phyloP scores from a whole-genome alignment of 1,140 invertebrate genomes.

The Achroia grisella region DNA sequence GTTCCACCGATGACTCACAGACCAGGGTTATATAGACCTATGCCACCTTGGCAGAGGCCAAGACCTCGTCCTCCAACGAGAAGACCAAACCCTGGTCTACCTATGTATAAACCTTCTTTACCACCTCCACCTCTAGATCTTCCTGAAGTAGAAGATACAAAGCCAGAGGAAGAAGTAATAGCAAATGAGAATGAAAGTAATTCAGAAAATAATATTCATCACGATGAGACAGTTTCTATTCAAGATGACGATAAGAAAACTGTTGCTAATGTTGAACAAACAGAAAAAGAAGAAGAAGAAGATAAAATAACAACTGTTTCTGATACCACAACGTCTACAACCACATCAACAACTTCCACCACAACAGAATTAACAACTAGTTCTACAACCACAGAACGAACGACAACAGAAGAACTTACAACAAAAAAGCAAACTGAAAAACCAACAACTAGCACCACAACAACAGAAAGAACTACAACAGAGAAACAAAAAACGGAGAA shows the following conservation, averaged over 20 bases:
- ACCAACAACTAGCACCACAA: constrained; percentile 18
- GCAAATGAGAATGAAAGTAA: constrained; percentile 49
- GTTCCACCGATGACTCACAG: constrained; percentile 77
- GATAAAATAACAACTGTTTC: constrained; percentile 19
- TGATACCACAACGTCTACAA: constrained; percentile 25
- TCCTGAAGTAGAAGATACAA: constrained; percentile 33
- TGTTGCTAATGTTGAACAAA: constrained; percentile 25
- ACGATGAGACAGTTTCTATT: constrained; percentile 27
- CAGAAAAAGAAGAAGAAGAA: constrained; percentile 19
- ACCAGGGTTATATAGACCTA: constrained; percentile 74
- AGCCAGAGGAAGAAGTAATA: constrained; percentile 29
- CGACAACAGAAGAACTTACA: constrained; percentile 24
- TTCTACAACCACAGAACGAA: constrained; percentile 18
- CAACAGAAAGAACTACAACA: constrained; percentile 38
- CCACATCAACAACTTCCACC: constrained; percentile 20
- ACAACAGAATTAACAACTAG: constrained; percentile 23
- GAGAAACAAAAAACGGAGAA: constrained; percentile 44
- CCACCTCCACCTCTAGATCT: constrained; percentile 37
- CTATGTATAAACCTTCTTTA: constrained; percentile 60
- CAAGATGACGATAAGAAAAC: constrained; percentile 17
- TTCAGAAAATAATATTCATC: constrained; percentile 47
- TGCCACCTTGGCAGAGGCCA: constrained; percentile 77
- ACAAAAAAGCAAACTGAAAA: constrained; percentile 16
- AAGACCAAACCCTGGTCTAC: constrained; percentile 63
- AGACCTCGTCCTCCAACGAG: constrained; percentile 67